A percentile compares a stretch with the other conserved stretches of the same genome.
These are phyloP conservation scores for Desmophyllum pertusum DNA, from an alignment of 92 coral and sea anemone species.

Conservation along the genomic window DNA sequence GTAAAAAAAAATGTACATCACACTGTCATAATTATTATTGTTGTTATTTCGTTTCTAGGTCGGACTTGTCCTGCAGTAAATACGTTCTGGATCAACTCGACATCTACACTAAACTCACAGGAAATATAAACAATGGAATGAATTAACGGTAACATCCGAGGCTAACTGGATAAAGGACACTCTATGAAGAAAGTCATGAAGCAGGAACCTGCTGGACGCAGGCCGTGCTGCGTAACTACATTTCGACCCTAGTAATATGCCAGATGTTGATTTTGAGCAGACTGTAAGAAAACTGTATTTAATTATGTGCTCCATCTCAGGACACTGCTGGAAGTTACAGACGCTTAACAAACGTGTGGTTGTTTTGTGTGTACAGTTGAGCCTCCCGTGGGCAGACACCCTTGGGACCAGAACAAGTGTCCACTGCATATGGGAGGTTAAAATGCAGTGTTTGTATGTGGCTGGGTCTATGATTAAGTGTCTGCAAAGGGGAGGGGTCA, in stretches of 20 bases:
- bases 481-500: too few species aligned
- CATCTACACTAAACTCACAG: neutral
- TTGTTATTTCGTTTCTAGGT: conserved; percentile 16
- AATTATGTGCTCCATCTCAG: neutral
- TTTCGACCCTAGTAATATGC: neutral
- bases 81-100: neutral
- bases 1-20: too few species aligned
- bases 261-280: neutral
- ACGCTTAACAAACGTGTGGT: neutral
- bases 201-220: neutral
- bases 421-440: too few species aligned
- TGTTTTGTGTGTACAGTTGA: neutral
- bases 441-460: too few species aligned
- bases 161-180: neutral
- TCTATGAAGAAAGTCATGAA: neutral
- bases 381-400: too few species aligned
- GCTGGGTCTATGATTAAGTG: too few species aligned
- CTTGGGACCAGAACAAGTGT: too few species aligned
- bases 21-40: neutral
- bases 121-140: neutral
- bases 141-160: neutral
- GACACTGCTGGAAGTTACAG: neutral
- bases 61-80: conserved; percentile 44
- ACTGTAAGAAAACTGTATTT: conserved; percentile 16
- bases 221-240: neutral